phyloP scores from a whole-genome alignment of 2,797 vertebrate genomes.

The Onychomys leucogaster region DNA sequence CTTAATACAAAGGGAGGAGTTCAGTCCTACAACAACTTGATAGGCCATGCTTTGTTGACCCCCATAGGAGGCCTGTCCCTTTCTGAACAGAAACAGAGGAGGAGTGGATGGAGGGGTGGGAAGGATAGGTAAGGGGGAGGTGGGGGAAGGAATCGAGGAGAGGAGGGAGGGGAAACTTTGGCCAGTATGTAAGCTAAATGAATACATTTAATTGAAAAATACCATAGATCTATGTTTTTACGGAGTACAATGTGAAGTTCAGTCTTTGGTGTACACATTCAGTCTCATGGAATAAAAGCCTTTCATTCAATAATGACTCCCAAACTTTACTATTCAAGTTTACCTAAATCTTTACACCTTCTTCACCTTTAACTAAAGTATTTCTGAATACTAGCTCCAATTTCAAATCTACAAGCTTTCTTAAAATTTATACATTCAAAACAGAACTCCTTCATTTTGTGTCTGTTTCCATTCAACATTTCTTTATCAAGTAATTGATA shows the following conservation, averaged over 20 bases:
- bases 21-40: background rate
- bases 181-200: background rate
- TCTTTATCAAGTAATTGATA: background rate
- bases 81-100: too few species aligned
- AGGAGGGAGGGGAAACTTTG: background rate
- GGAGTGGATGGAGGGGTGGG: background rate
- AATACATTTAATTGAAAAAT: background rate
- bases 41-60: too few species aligned
- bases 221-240: background rate
- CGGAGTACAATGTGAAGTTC: background rate
- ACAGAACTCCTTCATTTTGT: background rate
- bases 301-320: background rate
- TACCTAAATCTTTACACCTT: background rate
- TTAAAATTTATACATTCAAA: background rate
- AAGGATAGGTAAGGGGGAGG: accelerated
- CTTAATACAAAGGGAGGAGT: background rate
- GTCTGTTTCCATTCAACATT: background rate
- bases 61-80: too few species aligned
- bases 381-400: background rate
- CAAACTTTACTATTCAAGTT: background rate
- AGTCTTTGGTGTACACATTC: background rate
- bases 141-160: background rate
- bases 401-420: background rate
- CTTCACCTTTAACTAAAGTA: background rate
- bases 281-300: background rate